Percentiles rank a stretch among this genome's conserved stretches.
These are phyloP conservation scores for Prunella fulvescens DNA, from an alignment of 2,113 vertebrate genomes.

Conservation along the genomic window DNA sequence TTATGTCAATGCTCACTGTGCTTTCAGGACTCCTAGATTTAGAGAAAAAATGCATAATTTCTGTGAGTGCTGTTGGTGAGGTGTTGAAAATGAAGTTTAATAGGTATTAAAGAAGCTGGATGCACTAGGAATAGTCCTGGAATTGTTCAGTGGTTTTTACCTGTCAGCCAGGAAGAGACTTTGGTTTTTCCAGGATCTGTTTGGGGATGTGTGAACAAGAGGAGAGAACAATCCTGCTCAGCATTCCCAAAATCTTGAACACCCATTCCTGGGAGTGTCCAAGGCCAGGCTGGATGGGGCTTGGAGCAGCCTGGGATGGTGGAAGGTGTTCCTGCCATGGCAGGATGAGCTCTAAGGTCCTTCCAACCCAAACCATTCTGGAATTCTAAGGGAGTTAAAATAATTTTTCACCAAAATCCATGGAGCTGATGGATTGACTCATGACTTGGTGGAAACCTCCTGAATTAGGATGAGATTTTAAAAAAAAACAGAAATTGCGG, in stretches of 20 bases:
- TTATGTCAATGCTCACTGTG: neutral
- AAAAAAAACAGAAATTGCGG: neutral
- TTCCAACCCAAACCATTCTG: neutral
- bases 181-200: neutral
- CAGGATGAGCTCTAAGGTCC: neutral
- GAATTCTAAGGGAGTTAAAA: neutral
- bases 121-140: neutral
- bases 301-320: neutral
- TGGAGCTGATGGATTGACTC: neutral
- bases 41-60: neutral
- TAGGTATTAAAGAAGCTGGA: neutral
- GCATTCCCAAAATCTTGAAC: neutral
- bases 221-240: neutral
- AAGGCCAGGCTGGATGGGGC: accelerated
- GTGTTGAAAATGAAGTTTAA: neutral
- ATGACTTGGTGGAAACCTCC: neutral
- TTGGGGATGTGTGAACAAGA: neutral
- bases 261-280: neutral
- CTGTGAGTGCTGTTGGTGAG: neutral
- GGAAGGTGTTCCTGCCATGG: neutral
- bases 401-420: neutral
- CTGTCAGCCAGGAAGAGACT: neutral
- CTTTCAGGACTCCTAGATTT: neutral
- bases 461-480: neutral
- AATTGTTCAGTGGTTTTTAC: neutral